Conservation (phyloP, 1,140 invertebrate genomes). For the Octopus sinensis region DNA sequence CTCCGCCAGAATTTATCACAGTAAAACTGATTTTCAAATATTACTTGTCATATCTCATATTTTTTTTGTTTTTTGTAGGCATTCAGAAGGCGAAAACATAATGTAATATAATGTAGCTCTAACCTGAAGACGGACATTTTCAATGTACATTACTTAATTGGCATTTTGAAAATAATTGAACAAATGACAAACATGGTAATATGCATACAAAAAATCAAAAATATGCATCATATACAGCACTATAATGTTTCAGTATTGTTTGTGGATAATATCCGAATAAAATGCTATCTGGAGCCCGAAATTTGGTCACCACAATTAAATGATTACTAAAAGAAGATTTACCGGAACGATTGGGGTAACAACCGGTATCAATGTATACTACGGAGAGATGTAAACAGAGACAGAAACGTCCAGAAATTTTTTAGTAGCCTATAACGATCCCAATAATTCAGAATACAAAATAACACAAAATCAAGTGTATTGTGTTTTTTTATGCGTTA, state of each 20-base stretch:
- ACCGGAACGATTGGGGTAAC: not conserved
- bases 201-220: not conserved
- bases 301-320: not conserved
- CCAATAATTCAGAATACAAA: no score
- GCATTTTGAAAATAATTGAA: constrained; percentile 7
- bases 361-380: not conserved
- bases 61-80: not conserved
- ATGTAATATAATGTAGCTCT: not conserved
- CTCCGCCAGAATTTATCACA: not conserved
- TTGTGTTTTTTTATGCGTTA: no score
- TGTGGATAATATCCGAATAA: not conserved
- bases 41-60: not conserved
- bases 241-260: not conserved
- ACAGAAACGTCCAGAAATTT: not conserved
- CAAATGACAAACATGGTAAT: not conserved
- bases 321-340: not conserved
- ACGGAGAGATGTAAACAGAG: not conserved
- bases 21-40: not conserved
- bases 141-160: not conserved
- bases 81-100: not conserved
- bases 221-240: not conserved
- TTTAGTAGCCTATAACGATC: no score
- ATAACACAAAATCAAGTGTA: no score
- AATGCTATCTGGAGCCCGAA: not conserved
- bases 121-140: not conserved